Evolutionary conservation across 92 coral and sea anemone genomes (phyloP), one percentile per base, ranked within the genome.

Genomic region (Heliopora coerulea): DNA sequence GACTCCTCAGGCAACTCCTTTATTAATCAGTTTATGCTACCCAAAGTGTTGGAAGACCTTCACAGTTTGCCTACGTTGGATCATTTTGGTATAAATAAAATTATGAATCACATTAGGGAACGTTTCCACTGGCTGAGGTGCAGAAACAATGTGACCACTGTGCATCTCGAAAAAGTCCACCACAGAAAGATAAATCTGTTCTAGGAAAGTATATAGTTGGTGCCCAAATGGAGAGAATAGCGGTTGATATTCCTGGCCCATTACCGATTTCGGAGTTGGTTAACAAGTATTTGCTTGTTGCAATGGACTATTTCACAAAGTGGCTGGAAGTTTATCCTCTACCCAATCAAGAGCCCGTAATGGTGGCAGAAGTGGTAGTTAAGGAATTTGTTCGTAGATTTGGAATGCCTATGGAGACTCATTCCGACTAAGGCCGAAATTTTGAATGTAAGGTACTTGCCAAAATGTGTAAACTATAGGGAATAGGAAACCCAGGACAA

Each of bases 401-500:
- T 56, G 73, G 73, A 1, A 21, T 24, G 41, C 75, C 75, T 0
- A 7, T 49, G 1, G 75, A 68, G 50, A 19, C 50, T 8, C 75
- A 68, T 35, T 68, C 75, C 1, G 75, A 68, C 34, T 62, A 68
- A 28, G 61, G 75, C 28, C 13, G 61, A 35, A 68, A 68, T 31
- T 68, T 68, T 20, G 75, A 68, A 30, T 68, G 61, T 6, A n/a
- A 19, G 11, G 60, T 68, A 15, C 28, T 68, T 30, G 23, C 31
- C 0, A 73, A 84, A 59, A 62, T 78, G 68, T 83, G 83, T 56
- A 72, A 54, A 18, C 39, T 78, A 15, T 83, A 20, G 83, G 75
- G 27, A 83, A 69, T 15, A 40, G 65, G 49, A 83, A 78, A 21
- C 70, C 87, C 8, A 54, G 83, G 72, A 83, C 83, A 0, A 68